Conservation (phyloP, 2,888 invertebrate species). For the Camponotus fellah region DNA sequence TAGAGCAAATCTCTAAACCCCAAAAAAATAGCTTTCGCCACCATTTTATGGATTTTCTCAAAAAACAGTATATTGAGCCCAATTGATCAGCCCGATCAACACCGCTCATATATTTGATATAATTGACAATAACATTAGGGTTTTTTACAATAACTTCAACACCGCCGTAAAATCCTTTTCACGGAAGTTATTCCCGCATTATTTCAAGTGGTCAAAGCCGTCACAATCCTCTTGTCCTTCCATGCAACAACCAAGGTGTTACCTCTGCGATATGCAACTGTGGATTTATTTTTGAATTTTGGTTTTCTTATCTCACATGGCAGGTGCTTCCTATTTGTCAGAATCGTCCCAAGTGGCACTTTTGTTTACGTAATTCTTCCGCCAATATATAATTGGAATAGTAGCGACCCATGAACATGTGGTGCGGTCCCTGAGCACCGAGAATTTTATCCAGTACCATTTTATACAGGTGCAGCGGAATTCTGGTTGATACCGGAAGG, state of each 20-base stretch:
- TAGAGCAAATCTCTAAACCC: too few relatives aligned
- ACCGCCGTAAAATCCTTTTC: not conserved
- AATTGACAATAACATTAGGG: constrained; percentile 13
- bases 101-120: constrained; percentile 28
- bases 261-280: too few relatives aligned
- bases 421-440: constrained; percentile 11
- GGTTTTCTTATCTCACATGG: too few relatives aligned
- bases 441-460: not conserved
- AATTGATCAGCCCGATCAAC: constrained; percentile 21
- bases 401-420: constrained; percentile 23
- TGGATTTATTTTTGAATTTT: too few relatives aligned
- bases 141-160: not conserved
- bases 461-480: not conserved
- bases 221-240: too few relatives aligned
- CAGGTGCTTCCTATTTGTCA: not conserved
- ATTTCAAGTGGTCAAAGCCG: too few relatives aligned
- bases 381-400: not conserved
- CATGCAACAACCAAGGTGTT: too few relatives aligned
- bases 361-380: not conserved
- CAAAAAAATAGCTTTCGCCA: too few relatives aligned
- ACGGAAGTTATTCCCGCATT: too few relatives aligned
- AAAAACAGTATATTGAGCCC: too few relatives aligned
- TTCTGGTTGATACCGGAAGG: constrained; percentile 25
- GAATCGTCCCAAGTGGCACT: not conserved
- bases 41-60: too few relatives aligned